Conservation (phyloP, 2,113 vertebrate species). For the Oncorhynchus mykiss region DNA sequence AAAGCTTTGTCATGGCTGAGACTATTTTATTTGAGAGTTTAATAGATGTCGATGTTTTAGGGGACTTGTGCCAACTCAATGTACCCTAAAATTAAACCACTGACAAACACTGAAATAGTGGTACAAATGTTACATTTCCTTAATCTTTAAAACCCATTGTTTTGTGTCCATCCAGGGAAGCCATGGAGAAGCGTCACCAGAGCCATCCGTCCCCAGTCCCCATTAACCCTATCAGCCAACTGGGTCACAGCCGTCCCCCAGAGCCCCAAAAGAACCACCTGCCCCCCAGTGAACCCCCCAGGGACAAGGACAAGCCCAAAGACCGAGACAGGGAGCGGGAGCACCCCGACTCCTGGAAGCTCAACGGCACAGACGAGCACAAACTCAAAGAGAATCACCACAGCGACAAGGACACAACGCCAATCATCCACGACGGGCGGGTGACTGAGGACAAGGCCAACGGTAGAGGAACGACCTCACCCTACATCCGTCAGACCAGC, state of each 20-base stretch:
- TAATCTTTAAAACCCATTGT: not conserved
- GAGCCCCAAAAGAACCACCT: slow-evolving; percentile 84
- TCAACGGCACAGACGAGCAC: slow-evolving; percentile 83
- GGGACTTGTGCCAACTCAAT: not conserved
- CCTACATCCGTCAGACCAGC: slow-evolving; percentile 79
- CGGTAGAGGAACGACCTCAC: slow-evolving; percentile 82
- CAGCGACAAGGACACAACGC: slow-evolving; percentile 80
- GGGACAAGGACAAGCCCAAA: slow-evolving; percentile 91
- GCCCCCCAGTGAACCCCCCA: slow-evolving; percentile 75
- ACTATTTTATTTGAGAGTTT: no score
- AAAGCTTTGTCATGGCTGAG: no score
- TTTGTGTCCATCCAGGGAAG: slow-evolving; percentile 76
- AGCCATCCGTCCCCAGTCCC: slow-evolving; percentile 88
- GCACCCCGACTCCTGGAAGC: slow-evolving; percentile 87
- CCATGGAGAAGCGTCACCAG: slow-evolving; percentile 87
- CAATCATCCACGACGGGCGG: slow-evolving; percentile 80
- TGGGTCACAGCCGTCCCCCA: slow-evolving; percentile 82
- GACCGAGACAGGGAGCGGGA: slow-evolving; percentile 78
- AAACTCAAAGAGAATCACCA: slow-evolving; percentile 89
- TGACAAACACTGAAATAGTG: not conserved
- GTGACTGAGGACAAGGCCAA: slow-evolving; percentile 85
- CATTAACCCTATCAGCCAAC: slow-evolving; percentile 80
- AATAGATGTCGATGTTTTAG: no score
- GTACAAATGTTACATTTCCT: no score
- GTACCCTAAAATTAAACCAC: not conserved